Base-by-base conservation (phyloP, 2,888 invertebrate genomes). In the Rhyacophila evoluta region DNA sequence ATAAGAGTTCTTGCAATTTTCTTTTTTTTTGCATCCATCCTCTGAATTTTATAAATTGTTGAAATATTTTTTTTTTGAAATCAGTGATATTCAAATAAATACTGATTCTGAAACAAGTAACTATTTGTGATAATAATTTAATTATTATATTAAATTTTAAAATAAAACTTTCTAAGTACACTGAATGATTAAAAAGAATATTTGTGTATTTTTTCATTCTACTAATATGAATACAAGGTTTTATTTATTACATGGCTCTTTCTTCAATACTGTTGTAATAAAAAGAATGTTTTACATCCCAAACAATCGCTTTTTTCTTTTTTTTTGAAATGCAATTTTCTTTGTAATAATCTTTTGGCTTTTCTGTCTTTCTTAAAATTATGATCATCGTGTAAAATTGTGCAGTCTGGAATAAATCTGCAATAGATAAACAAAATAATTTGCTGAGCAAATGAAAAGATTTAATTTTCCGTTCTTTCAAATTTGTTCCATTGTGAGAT, bases 231-330 rank as follows among this genome's bases (percentile, higher is more conserved):
- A 55, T 55, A 55, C 19, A 19, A 55, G 15, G 25, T 55, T 39
- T n/a, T n/a, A n/a, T n/a, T 55, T 25, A 55, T 55, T 55, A 55
- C 55, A 55, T 55, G 55, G 55, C 15, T 19, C 19, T 55, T 55
- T 19, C 15, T 55, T 55, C 19, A 55, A 55, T 55, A 55, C 19
- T 55, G 55, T 19, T 55, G 55, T 19, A 55, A 55, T 55, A 55
- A 55, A 55, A 55, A 55, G 19, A 55, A 55, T 19, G 15, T 19
- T 8, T 1, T 19, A 19, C 10, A 55, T 25, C 19, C 8, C 19
- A 55, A 55, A 15, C 10, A 19, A 55, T 2, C 25, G 19, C 19
- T 55, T 33, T 33, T 4, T n/a, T 39, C 39, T 4, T 39, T 4
- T 8, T 55, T 19, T 19, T 55, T 19, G 19, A 55, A 55, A 8